These are phyloP conservation scores for Tanypteryx hageni DNA, from an alignment of 2,888 invertebrate genomes.

Conservation along the genomic window DNA sequence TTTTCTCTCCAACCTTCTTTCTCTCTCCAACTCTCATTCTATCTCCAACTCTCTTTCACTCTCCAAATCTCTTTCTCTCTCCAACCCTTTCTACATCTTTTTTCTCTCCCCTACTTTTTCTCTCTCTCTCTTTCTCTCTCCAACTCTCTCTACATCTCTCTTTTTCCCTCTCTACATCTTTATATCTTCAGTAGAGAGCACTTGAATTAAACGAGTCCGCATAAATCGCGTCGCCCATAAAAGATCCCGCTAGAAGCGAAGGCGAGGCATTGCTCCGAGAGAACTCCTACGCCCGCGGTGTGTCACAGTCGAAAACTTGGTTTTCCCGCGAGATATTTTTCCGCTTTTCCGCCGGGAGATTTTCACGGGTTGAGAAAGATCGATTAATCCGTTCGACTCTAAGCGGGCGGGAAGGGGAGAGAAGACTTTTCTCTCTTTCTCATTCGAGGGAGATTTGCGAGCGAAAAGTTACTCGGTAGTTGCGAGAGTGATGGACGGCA, in stretches of 20 bases:
- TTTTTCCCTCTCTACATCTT: neutral
- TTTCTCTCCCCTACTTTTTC: neutral
- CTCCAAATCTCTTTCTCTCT: neutral
- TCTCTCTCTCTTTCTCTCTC: neutral
- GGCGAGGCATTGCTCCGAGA: neutral
- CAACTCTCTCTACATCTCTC: neutral
- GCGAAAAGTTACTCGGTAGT: neutral
- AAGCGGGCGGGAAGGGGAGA: too few relatives aligned
- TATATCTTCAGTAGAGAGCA: neutral
- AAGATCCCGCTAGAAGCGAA: constrained; percentile 1
- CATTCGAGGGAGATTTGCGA: neutral
- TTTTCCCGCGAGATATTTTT: neutral
- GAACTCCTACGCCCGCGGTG: too few relatives aligned
- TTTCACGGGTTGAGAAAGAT: neutral
- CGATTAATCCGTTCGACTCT: neutral
- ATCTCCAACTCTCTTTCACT: neutral
- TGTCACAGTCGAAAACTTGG: constrained; percentile 2
- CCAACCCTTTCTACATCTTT: too few relatives aligned
- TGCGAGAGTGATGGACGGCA: constrained; percentile 1
- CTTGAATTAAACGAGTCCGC: constrained; percentile 13
- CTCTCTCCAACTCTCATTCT: neutral
- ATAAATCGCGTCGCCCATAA: constrained; percentile 18
- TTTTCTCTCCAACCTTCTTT: too few relatives aligned
- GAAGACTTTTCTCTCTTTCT: neutral
- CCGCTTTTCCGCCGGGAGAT: neutral